These are phyloP conservation scores for Bucorvus abyssinicus DNA, from an alignment of 2,797 vertebrate genomes.

Conservation along the genomic window DNA sequence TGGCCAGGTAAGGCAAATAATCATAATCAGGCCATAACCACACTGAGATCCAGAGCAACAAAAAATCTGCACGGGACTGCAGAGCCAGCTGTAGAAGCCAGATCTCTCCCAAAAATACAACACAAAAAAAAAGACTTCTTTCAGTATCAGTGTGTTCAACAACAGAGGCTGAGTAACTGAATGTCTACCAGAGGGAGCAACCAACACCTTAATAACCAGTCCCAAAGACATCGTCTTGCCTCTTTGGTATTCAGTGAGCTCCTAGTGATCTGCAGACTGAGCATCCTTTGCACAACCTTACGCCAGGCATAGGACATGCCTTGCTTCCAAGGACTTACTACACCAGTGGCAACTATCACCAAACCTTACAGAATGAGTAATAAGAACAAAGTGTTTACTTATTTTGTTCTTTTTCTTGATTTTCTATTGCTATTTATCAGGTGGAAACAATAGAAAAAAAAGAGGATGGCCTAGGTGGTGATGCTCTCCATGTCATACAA, in stretches of 20 bases:
- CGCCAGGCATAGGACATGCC: neutral
- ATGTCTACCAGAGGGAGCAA: neutral
- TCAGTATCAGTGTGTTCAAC: neutral
- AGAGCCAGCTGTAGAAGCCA: neutral
- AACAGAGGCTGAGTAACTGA: neutral
- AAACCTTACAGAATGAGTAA: neutral
- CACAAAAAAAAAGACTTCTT: neutral
- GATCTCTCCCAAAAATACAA: neutral
- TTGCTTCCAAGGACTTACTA: neutral
- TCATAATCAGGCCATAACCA: neutral
- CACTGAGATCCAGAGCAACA: neutral
- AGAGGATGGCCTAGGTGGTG: neutral
- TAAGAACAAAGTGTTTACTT: neutral
- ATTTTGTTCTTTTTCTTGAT: neutral
- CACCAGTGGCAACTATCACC: neutral
- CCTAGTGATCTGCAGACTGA: neutral
- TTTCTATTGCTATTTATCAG: neutral
- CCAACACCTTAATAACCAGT: neutral
- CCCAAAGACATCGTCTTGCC: neutral
- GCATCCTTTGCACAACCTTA: neutral
- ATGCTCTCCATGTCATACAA: neutral
- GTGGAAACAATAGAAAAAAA: neutral
- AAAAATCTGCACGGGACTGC: neutral
- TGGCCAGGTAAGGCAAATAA: neutral
- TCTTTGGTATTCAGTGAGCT: neutral